Evolutionary conservation across 2,113 vertebrate species (phyloP), one percentile per base, ranked within the genome.

Genomic region (Chaetorhynchus papuensis): DNA sequence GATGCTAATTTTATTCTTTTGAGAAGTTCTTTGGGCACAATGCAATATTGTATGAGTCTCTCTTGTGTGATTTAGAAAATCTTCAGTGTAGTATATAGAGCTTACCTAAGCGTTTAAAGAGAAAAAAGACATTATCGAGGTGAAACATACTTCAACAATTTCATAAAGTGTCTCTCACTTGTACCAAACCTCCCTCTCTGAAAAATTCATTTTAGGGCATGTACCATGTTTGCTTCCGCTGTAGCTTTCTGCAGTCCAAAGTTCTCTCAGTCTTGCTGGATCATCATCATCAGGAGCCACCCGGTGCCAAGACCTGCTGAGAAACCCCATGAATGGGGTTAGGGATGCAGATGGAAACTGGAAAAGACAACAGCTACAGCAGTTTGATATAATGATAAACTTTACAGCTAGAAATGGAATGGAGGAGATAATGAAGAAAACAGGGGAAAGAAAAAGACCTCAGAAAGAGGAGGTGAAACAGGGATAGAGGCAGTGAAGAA

Each of bases 11-110:
- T 91, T 87, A 57, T 87, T 59, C 13, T 68, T 7, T 75, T 39
- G 59, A 47, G 77, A 94, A 65, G 87, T 94, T 97, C 90, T 79
- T 97, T 87, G 68, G 96, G 47, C 49, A 59, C 54, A 87, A 83
- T 54, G 26, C 45, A 50, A 45, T 74, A 49, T 44, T 90, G 37
- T 20, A 24, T 52, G 30, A 50, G 15, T 81, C 64, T 87, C 49
- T 70, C 24, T 47, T 79, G 53, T 57, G 53, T 35, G 57, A 20
- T 52, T 47, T 59, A 13, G 16, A 30, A 52, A 63, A 5, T 16
- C 49, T 80, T 49, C 45, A 35, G 17, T 70, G 65, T 21, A 31
- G 7, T 33, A 9, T 50, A 21, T 27, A 18, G 33, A 37, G 26
- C 11, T 91, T 79, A 84, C 57, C 13, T 30, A 57, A 53, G n/a